Percentiles rank a stretch among this genome's conserved stretches.
Evolutionary conservation across 2,888 invertebrate genomes (phyloP).

Genomic region (Thalpophila matura): DNA sequence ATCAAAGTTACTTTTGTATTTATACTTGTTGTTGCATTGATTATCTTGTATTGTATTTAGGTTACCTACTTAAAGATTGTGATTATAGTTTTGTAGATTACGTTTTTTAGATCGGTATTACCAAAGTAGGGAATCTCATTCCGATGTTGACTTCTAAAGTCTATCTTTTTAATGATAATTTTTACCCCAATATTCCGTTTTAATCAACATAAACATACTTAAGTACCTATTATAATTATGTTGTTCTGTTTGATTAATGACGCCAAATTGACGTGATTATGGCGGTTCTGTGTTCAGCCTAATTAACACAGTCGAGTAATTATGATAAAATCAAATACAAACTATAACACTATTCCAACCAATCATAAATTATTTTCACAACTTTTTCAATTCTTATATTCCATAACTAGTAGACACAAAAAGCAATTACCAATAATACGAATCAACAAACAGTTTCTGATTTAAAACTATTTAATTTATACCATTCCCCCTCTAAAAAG

Average conservation of each 20-base stretch:
- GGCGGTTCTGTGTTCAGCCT: conserved; percentile 7
- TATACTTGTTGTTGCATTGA: too few relatives aligned
- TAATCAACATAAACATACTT: background rate
- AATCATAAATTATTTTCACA: conserved; percentile 73
- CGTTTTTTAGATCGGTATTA: background rate
- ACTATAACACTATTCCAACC: conserved; percentile 71
- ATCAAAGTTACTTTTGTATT: background rate
- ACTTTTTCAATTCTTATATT: conserved; percentile 69
- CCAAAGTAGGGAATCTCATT: conserved; percentile 27
- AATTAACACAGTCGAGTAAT: conserved; percentile 55
- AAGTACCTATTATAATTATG: too few relatives aligned
- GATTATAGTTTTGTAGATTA: too few relatives aligned
- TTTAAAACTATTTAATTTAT: conserved; percentile 31
- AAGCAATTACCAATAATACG: conserved; percentile 47
- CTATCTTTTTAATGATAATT: background rate
- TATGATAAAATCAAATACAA: conserved; percentile 67
- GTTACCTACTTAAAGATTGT: too few relatives aligned
- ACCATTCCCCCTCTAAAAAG: too few relatives aligned
- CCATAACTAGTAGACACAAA: conserved; percentile 68
- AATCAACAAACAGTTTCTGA: conserved; percentile 33
- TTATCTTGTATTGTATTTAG: too few relatives aligned
- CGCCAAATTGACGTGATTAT: background rate
- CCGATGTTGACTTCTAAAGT: conserved; percentile 27
- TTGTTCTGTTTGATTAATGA: background rate
- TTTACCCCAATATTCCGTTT: background rate